phyloP scores from a whole-genome alignment of 2,888 invertebrate species.

The Parasteatoda lunata region DNA sequence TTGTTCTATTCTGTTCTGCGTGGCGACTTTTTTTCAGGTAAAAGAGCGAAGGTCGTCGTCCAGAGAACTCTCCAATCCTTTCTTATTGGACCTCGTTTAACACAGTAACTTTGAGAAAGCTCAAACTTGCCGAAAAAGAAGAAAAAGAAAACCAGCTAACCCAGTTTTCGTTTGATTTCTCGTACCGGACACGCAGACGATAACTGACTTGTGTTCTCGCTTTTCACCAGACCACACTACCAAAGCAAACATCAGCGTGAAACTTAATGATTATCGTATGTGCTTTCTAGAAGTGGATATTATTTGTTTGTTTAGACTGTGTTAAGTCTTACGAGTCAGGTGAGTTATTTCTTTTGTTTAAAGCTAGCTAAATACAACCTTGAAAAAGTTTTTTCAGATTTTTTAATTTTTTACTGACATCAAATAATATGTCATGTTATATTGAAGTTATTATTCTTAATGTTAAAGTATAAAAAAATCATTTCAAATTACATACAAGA shows the following conservation, averaged over 20 bases:
- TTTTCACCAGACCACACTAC: background rate
- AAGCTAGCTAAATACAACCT: no score
- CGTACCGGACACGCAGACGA: slow-evolving; percentile 28
- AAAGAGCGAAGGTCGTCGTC: slow-evolving; percentile 50
- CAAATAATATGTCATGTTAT: no score
- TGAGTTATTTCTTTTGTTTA: background rate
- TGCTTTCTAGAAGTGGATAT: slow-evolving; percentile 21
- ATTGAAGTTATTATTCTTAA: no score
- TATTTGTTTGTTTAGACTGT: background rate
- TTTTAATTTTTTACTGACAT: no score
- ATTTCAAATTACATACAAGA: no score
- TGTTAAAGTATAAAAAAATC: no score
- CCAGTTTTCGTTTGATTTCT: slow-evolving; percentile 35
- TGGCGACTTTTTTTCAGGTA: background rate
- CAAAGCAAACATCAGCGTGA: background rate
- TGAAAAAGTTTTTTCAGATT: no score
- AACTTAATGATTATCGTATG: background rate
- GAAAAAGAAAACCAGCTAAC: slow-evolving; percentile 47
- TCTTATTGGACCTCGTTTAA: slow-evolving; percentile 6
- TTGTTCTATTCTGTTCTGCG: background rate
- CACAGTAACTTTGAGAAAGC: slow-evolving; percentile 11
- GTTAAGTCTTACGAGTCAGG: background rate
- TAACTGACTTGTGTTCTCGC: slow-evolving; percentile 11
- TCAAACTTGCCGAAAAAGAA: slow-evolving; percentile 10
- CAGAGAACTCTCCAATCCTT: slow-evolving; percentile 20